phyloP scores from a whole-genome alignment of 2,113 vertebrate genomes.

The Polypterus senegalus region DNA sequence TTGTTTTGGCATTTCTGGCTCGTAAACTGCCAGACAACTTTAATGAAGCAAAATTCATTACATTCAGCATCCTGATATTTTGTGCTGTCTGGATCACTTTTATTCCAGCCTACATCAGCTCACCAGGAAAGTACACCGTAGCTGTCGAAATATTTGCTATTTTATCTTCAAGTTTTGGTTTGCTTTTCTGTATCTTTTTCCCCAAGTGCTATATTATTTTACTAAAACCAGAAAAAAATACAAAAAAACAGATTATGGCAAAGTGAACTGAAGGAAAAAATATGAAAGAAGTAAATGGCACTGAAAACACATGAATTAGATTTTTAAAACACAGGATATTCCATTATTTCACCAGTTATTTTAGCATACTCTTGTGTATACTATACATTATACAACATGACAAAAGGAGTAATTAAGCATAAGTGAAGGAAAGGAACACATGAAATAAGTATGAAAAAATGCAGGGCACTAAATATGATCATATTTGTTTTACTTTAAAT shows the following conservation, averaged over 20 bases:
- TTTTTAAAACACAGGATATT: no score
- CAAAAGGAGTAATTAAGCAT: no score
- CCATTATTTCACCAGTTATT: no score
- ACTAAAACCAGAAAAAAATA: constrained; percentile 45
- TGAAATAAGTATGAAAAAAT: no score
- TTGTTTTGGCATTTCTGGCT: constrained; percentile 46
- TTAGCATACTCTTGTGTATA: no score
- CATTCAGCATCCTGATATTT: constrained; percentile 58
- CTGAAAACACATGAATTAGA: no score
- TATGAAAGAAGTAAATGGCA: no score
- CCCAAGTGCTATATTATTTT: constrained; percentile 51
- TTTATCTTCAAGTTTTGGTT: constrained; percentile 45
- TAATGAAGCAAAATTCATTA: constrained; percentile 56
- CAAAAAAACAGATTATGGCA: constrained; percentile 39
- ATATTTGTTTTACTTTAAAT: no score
- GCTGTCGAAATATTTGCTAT: constrained; percentile 60
- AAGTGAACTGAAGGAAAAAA: not conserved
- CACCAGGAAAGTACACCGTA: constrained; percentile 52
- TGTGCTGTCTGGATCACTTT: constrained; percentile 53
- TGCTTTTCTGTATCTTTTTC: constrained; percentile 45
- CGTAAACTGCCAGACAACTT: constrained; percentile 50
- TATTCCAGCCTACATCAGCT: constrained; percentile 55
- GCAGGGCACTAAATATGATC: no score
- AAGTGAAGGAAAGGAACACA: no score
- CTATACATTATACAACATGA: no score